Percentiles rank a stretch among this genome's conserved stretches.
phyloP scores from a whole-genome alignment of 2,113 vertebrate genomes.

The Hydropotes inermis region DNA sequence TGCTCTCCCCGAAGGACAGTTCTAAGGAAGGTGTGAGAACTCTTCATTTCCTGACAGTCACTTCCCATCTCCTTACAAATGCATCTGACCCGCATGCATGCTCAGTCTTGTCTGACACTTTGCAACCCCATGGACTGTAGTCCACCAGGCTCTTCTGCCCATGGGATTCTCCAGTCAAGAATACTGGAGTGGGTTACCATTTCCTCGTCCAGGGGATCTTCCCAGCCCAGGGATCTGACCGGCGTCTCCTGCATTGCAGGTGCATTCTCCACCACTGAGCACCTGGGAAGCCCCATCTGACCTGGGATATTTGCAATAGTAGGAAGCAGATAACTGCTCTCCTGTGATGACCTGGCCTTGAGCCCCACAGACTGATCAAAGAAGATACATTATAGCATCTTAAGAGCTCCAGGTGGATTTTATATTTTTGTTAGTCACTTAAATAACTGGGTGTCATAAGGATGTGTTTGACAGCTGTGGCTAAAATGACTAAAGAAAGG shows the following conservation, averaged over 20 bases:
- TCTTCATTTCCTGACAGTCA: neutral
- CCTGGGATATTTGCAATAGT: neutral
- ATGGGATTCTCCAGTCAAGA: neutral
- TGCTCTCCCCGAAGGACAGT: neutral
- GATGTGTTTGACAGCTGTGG: neutral
- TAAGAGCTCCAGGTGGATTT: neutral
- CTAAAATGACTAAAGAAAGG: slow-evolving; percentile 17
- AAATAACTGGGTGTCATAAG: neutral
- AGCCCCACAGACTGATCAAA: neutral
- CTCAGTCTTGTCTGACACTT: neutral
- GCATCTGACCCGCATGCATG: neutral
- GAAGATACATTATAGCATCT: neutral
- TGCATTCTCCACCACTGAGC: neutral
- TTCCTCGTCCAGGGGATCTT: neutral
- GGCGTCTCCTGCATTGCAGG: neutral
- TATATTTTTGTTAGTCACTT: neutral
- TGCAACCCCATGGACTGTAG: neutral
- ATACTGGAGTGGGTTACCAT: neutral
- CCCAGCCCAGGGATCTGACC: neutral
- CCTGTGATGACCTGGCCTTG: neutral
- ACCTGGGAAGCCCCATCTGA: neutral
- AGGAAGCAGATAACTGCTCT: neutral
- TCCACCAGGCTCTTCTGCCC: neutral
- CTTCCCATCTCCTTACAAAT: neutral
- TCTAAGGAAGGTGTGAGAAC: neutral